phyloP scores from a whole-genome alignment of 2,113 vertebrate species.

The Plectropomus leopardus region DNA sequence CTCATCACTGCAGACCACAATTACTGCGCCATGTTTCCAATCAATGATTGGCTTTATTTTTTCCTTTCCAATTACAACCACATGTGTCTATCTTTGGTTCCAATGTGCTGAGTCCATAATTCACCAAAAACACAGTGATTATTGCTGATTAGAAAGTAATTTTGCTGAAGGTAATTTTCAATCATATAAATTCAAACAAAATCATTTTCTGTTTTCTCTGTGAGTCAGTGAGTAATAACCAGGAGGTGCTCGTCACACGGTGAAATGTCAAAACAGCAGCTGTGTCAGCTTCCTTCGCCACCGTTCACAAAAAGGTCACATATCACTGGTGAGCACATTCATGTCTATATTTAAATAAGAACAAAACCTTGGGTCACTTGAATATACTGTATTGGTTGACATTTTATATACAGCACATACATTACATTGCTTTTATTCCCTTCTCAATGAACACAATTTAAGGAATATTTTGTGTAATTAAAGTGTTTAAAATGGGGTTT shows the following conservation, averaged over 20 bases:
- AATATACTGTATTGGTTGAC: not conserved
- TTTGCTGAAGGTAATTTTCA: conserved; percentile 17
- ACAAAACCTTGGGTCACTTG: not conserved
- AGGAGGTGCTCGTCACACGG: conserved; percentile 16
- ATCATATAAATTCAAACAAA: conserved; percentile 3
- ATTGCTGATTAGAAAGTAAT: conserved; percentile 37
- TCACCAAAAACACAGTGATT: conserved; percentile 27
- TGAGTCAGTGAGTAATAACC: conserved; percentile 24
- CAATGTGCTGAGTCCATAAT: not conserved
- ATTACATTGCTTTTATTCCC: not conserved
- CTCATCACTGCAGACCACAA: not conserved
- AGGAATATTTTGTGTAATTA: not conserved
- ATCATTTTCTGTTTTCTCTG: conserved; percentile 26
- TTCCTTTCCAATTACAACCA: not conserved
- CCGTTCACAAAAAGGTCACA: not conserved
- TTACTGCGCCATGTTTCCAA: not conserved
- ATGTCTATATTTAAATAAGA: not conserved
- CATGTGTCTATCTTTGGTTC: not conserved
- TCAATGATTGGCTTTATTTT: not conserved
- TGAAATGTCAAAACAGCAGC: conserved; percentile 48
- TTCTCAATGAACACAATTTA: not conserved
- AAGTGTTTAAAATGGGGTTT: too few relatives aligned
- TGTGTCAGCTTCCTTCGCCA: conserved; percentile 39
- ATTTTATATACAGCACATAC: not conserved
- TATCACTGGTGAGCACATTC: not conserved